phyloP scores from a whole-genome alignment of 1,140 invertebrate species.

The Drosophila baimaii region DNA sequence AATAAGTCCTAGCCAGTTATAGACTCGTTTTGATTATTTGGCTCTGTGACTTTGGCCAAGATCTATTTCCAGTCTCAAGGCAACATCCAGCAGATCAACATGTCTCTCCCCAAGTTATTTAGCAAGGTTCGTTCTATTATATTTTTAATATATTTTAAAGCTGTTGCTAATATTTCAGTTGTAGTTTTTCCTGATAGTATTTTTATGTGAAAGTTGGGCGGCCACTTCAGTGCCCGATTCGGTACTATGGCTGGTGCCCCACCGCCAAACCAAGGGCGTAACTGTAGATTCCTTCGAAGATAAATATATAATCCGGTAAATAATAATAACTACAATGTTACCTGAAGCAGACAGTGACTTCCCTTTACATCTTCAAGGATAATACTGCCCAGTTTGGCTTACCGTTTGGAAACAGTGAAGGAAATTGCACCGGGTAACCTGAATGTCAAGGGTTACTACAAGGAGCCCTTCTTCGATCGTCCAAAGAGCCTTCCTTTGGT shows the following conservation, averaged over 20 bases:
- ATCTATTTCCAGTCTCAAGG: slow-evolving; percentile 1
- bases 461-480: neutral
- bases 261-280: neutral
- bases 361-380: neutral
- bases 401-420: neutral
- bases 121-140: neutral
- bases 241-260: neutral
- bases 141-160: neutral
- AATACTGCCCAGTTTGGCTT: slow-evolving; percentile 1
- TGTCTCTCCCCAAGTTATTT: neutral
- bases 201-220: neutral
- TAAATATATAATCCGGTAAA: neutral
- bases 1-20: neutral
- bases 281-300: neutral
- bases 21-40: neutral
- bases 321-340: neutral
- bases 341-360: neutral
- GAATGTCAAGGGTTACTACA: neutral
- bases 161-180: neutral
- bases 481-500: neutral
- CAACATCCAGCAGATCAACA: neutral
- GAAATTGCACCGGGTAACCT: slow-evolving; percentile 1
- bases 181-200: neutral
- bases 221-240: neutral
- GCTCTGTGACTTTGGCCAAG: neutral